Base-by-base conservation (phyloP, 2,113 vertebrate species). In the Caracal caracal region DNA sequence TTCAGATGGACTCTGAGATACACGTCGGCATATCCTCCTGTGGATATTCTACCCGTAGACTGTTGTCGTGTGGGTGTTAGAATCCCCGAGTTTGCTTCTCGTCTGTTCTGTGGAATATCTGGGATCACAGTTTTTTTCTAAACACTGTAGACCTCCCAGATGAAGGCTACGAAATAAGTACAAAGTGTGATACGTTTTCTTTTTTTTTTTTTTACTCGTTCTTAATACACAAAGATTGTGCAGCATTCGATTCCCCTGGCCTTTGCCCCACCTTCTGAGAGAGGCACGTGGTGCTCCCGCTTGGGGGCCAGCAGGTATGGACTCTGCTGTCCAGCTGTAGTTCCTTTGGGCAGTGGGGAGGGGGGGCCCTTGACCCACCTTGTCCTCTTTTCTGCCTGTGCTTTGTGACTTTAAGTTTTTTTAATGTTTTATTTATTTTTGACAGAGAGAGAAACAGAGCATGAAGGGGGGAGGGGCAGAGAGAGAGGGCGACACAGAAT, bases 221-320 rank as follows among this genome's bases (percentile, higher is more conserved):
- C 30, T 56, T 26, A 59, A 1, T 15, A 10, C 35, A 9, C 26
- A 26, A 59, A 17, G 35, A 10, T 19, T 10, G 4, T 56, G 30
- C 28, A 59, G 20, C 65, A 19, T 56, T 40, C 3, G 35, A 70
- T 53, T 56, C 65, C 28, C 35, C 43, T 24, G 49, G 78, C 12
- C 49, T 81, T 19, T 43, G 63, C 43, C 13, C 35, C 8, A 17
- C 2, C 30, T 43, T 43, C 35, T 47, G 4, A 5, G 49, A n/a
- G 30, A 15, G 17, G 49, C 2, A 15, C 6, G 12, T 12, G 17
- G 26, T 26, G 12, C 28, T 28, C 47, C 5, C 7, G 28, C 49
- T 5, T 4, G 1, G 0, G 49, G n/a, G 33, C 28, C 9, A 16
- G 63, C 24, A 16, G 35, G 3, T 26, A 2, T 0, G 6, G 17